Percentiles rank a stretch among this genome's conserved stretches.
Conservation (phyloP, 2,797 vertebrate genomes). For the Ciconia nigra region DNA sequence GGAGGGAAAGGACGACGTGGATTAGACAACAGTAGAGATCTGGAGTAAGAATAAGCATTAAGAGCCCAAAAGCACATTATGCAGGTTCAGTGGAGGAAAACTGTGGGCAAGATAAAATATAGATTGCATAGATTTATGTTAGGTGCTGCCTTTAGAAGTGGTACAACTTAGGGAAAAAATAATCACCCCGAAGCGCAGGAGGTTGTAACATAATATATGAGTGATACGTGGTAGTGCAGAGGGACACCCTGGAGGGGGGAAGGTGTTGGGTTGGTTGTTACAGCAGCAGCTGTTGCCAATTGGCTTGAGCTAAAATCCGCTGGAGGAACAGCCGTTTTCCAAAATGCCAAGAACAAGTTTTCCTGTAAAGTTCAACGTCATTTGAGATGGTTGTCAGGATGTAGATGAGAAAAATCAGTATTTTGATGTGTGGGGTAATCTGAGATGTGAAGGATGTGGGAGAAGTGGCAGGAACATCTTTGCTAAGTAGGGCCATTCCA, state of each 20-base stretch:
- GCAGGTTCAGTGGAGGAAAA: neutral
- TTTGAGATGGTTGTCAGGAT: neutral
- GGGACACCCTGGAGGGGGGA: neutral
- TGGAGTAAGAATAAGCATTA: neutral
- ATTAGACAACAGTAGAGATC: neutral
- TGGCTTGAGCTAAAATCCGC: neutral
- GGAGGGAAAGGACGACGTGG: neutral
- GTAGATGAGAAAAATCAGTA: neutral
- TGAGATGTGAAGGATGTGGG: neutral
- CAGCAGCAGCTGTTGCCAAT: neutral
- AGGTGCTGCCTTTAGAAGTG: neutral
- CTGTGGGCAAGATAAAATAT: neutral
- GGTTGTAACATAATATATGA: no score
- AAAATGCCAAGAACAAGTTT: neutral
- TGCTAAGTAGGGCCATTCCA: neutral
- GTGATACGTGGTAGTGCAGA: neutral
- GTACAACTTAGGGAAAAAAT: neutral
- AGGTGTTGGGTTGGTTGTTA: neutral
- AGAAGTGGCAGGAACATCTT: neutral
- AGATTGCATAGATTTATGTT: neutral
- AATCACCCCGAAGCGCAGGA: fast-evolving
- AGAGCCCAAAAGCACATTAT: neutral
- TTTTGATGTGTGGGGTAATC: neutral
- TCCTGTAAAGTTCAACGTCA: neutral
- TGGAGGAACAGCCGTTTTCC: neutral